Evolutionary conservation across 2,113 vertebrate species (phyloP).

Genomic region (Sander vitreus): DNA sequence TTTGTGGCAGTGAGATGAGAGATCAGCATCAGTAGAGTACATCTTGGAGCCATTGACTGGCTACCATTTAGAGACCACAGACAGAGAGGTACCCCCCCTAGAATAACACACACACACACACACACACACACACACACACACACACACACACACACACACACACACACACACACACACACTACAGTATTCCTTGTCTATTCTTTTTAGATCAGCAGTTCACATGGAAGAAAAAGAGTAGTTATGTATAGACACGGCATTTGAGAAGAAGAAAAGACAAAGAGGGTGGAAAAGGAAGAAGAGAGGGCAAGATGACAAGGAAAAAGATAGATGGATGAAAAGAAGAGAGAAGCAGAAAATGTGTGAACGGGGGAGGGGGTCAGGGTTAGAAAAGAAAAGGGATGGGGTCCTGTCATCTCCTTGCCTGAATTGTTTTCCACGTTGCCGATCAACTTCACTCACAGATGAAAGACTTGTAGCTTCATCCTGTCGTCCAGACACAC

Average conservation of each 20-base stretch:
- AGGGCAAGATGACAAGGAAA: slow-evolving; percentile 61
- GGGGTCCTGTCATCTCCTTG: slow-evolving; percentile 59
- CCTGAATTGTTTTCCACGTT: slow-evolving; percentile 51
- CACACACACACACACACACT: slow-evolving; percentile 23
- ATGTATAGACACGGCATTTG: slow-evolving; percentile 24
- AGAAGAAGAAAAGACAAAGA: slow-evolving; percentile 43
- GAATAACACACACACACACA: slow-evolving; percentile 31
- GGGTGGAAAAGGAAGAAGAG: slow-evolving; percentile 25
- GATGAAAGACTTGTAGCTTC: slow-evolving; percentile 70
- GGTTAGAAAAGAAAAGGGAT: slow-evolving; percentile 29
- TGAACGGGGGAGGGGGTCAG: not conserved
- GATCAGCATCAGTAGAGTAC: slow-evolving; percentile 55
- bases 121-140: slow-evolving; percentile 27
- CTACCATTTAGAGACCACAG: slow-evolving; percentile 61
- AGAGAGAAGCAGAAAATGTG: slow-evolving; percentile 18
- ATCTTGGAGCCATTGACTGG: slow-evolving; percentile 79
- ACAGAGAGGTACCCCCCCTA: slow-evolving; percentile 46
- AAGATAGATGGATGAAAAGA: slow-evolving; percentile 39
- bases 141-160: slow-evolving; percentile 41
- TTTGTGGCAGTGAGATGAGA: slow-evolving; percentile 59
- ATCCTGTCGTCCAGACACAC: slow-evolving; percentile 35
- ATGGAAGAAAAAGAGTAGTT: slow-evolving; percentile 52
- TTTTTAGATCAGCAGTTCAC: slow-evolving; percentile 50
- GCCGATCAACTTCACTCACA: slow-evolving; percentile 53
- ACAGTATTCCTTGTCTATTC: slow-evolving; percentile 39